Base-by-base conservation (phyloP, 2,888 invertebrate genomes). In the Lamproptera curius region DNA sequence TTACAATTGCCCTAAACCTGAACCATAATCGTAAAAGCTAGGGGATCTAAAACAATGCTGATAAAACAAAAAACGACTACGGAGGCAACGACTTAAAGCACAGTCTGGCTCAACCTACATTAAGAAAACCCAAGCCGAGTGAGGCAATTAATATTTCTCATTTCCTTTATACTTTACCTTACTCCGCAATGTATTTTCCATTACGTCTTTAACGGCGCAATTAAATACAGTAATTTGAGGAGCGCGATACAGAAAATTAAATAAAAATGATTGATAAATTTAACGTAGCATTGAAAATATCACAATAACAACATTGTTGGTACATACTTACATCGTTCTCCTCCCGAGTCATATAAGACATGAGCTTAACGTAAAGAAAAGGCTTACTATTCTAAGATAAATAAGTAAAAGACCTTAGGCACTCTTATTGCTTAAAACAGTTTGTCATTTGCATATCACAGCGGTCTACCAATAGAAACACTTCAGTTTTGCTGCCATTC, bases 91-190 rank as follows among this genome's bases (percentile, higher is more conserved):
- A 16, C 33, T 11, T 34, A 39, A 2, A 34, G 42, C 26, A 20
- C 14, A 37, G 37, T 37, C 35, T 42, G 2, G 31, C 16, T 15
- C 37, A 23, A 17, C 42, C n/a, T n/a, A 11, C 33, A 47, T 37
- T 20, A 31, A 20, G 38, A 48, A 42, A 13, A 2, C 16, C 9
- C 15, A n/a, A n/a, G 33, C 34, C 33, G 34, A 47, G 33, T 23
- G 23, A 15, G 23, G 34, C 38, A 38, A 42, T 42, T 48, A 42
- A 48, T 26, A 43, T 48, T 31, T 47, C 38, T 39, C 26, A 38
- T 48, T 48, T 48, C 38, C 38, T 38, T 48, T 34, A 34, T 26
- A 16, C 34, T 23, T 43, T 34, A 34, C 33, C 26, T 42, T 38
- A 47, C 38, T 23, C 26, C 20, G 31, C 10, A 42, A 38, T 43